These are phyloP conservation scores for Lepidurus couesii DNA, from an alignment of 1,140 invertebrate species.

Conservation along the genomic window DNA sequence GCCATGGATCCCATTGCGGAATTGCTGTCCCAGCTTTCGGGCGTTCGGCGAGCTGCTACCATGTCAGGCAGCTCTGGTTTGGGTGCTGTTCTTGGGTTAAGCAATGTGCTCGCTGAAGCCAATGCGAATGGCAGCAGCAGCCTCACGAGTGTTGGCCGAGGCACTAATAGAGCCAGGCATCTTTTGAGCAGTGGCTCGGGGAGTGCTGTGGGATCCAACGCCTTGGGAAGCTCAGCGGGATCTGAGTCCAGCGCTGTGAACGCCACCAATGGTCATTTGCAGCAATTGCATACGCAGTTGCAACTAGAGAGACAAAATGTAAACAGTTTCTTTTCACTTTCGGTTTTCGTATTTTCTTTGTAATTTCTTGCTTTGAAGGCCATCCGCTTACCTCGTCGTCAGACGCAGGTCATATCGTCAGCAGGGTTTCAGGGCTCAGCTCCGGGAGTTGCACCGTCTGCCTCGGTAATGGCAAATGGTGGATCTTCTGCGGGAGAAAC, in stretches of 20 bases:
- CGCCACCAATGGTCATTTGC: slow-evolving; percentile 46
- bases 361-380: slow-evolving; percentile 65
- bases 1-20: slow-evolving; percentile 91
- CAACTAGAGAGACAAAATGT: slow-evolving; percentile 80
- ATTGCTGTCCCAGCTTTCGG: slow-evolving; percentile 83
- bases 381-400: slow-evolving; percentile 74
- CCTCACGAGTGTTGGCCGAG: neutral
- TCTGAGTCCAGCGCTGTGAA: neutral
- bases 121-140: neutral
- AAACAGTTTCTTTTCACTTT: neutral
- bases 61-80: slow-evolving; percentile 33
- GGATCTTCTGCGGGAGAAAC: slow-evolving; percentile 45
- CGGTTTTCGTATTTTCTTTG: neutral
- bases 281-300: slow-evolving; percentile 84
- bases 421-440: slow-evolving; percentile 41
- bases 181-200: neutral
- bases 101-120: neutral
- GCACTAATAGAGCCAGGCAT: neutral
- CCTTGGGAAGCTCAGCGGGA: neutral
- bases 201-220: neutral
- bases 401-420: slow-evolving; percentile 48
- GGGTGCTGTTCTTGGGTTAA: slow-evolving; percentile 26
- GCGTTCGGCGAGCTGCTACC: slow-evolving; percentile 61
- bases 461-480: slow-evolving; percentile 45
- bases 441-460: slow-evolving; percentile 41